phyloP scores from a whole-genome alignment of 2,113 vertebrate genomes.

The Zosterops japonicus region DNA sequence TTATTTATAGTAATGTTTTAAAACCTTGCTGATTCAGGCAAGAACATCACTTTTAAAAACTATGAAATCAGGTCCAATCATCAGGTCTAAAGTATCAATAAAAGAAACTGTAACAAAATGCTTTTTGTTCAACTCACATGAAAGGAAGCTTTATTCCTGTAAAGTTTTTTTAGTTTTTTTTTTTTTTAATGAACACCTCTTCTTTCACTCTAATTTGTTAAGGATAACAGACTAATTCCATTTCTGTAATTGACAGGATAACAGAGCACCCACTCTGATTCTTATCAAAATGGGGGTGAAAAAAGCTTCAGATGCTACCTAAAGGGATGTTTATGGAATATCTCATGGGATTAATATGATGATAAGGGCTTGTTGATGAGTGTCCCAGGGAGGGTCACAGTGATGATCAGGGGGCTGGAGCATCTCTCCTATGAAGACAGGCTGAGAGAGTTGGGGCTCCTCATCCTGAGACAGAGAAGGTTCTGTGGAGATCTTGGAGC shows the following conservation, averaged over 20 bases:
- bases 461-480: background rate
- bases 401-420: background rate
- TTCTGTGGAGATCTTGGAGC: background rate
- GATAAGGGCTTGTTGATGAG: background rate
- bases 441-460: background rate
- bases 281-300: background rate
- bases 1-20: background rate
- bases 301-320: background rate
- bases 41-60: background rate
- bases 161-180: background rate
- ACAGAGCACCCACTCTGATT: background rate
- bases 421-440: background rate
- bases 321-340: background rate
- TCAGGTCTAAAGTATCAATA: background rate
- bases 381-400: fast-evolving
- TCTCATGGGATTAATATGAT: background rate
- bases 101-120: background rate
- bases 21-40: background rate
- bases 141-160: background rate
- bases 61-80: background rate
- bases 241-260: background rate
- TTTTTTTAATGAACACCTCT: background rate
- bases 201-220: background rate
- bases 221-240: background rate
- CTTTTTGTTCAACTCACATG: background rate